Conservation (phyloP, 2,888 invertebrate genomes). For the Ceramica pisi region DNA sequence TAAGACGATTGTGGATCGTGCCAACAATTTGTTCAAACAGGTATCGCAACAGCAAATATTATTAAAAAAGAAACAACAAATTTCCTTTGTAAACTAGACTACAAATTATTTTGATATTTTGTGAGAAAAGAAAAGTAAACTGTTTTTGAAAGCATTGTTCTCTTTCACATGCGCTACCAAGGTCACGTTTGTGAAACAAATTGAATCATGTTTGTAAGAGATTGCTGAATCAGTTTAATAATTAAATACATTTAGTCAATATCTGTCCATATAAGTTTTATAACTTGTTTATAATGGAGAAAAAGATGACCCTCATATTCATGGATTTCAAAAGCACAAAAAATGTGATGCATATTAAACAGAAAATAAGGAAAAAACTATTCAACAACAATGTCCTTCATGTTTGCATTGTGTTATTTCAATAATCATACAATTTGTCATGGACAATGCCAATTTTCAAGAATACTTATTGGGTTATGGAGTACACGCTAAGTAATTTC, state of each 20-base stretch:
- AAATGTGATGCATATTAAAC: neutral
- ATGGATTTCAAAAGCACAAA: neutral
- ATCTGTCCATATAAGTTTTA: neutral
- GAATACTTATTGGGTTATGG: constrained; percentile 21
- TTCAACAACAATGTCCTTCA: neutral
- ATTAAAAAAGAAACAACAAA: neutral
- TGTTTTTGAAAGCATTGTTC: constrained; percentile 7
- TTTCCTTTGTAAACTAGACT: neutral
- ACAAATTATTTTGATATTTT: neutral
- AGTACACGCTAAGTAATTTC: constrained; percentile 37
- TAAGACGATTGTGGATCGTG: constrained; percentile 98
- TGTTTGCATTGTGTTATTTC: constrained; percentile 20
- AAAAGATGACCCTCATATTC: neutral
- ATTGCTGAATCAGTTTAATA: constrained; percentile 6
- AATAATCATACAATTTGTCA: constrained; percentile 30
- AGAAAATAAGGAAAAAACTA: constrained; percentile 4
- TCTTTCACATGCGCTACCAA: constrained; percentile 22
- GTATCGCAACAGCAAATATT: constrained; percentile 77
- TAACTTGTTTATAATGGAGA: neutral
- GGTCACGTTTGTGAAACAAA: constrained; percentile 40
- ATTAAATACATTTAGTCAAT: neutral
- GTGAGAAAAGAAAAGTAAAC: constrained; percentile 4
- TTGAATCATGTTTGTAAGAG: constrained; percentile 6
- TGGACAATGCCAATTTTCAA: constrained; percentile 23
- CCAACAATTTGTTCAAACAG: constrained; percentile 99